Evolutionary conservation across 2,113 vertebrate genomes (phyloP), one percentile per base, ranked within the genome.

Genomic region (Alectura lathami): DNA sequence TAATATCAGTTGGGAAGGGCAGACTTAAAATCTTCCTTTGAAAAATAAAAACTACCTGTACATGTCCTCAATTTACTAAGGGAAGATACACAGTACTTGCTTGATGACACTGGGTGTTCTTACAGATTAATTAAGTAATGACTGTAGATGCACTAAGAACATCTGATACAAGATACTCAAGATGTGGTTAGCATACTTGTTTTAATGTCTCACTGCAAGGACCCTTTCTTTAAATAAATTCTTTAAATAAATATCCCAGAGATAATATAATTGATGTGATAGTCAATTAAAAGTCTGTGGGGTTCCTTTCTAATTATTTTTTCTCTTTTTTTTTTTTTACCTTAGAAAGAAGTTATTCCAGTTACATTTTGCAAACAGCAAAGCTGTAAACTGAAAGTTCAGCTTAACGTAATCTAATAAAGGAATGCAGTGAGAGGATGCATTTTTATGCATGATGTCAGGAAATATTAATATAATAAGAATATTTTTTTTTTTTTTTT

Each of bases 61-160:
- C 43, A 62, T 67, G 26, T 32, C 34, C 15, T 40, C 36, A 43
- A 72, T 82, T 89, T 88, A 48, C 63, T 51, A 34, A 57, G 40
- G 68, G 50, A 30, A 93, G 45, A 84, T 81, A 84, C 70, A 43
- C 48, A 82, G 40, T 94, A 86, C 93, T 94, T 93, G 83, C 86
- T 81, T 84, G 81, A 69, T 73, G 86, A 56, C 77, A 57, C 36
- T 66, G n/a, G 36, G 17, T 11, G 7, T 69, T 91, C 48, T 73
- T 76, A 42, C 18, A 91, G 20, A 91, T 88, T 91, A 89, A 86
- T 93, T 82, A 92, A 66, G 63, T 60, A 81, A 38, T 42, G 45
- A 84, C 38, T 87, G 40, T 40, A 56, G 77, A 32, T 73, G 40
- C 57, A 34, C 36, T 32, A 84, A 73, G 40, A 94, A 78, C 11